These are phyloP conservation scores for Eurystomus gularis DNA, from an alignment of 2,113 vertebrate species.

Conservation along the genomic window DNA sequence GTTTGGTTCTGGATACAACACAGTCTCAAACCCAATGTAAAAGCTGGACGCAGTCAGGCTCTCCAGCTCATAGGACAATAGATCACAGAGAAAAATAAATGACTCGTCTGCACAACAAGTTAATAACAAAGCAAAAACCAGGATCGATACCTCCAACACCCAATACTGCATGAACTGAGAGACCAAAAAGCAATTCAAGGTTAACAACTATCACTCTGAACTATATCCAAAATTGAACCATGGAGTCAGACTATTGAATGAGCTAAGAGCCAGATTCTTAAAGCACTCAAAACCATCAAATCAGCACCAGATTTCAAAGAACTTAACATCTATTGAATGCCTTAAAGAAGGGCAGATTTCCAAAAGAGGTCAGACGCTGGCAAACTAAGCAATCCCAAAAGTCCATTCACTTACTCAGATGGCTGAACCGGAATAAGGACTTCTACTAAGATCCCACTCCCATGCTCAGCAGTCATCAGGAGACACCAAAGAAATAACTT, in stretches of 20 bases:
- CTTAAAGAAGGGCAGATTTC: background rate
- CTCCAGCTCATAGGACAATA: background rate
- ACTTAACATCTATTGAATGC: background rate
- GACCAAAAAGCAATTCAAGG: slow-evolving; percentile 1
- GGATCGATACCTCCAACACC: background rate
- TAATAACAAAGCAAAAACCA: background rate
- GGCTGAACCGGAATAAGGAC: background rate
- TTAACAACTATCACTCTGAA: background rate
- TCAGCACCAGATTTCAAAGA: slow-evolving; percentile 16
- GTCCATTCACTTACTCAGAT: background rate
- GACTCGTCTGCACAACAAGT: background rate
- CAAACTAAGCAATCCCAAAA: background rate
- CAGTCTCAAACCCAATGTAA: background rate
- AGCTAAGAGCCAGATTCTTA: background rate
- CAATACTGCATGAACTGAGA: background rate
- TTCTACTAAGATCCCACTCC: background rate
- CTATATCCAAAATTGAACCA: background rate
- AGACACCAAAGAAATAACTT: background rate
- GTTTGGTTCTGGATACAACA: background rate
- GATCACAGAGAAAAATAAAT: background rate
- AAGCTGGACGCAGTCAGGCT: background rate
- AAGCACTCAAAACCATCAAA: slow-evolving; percentile 4
- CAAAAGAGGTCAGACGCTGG: background rate
- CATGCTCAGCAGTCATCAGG: fast-evolving
- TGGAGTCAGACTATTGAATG: slow-evolving; percentile 42